Evolutionary conservation across 2,888 invertebrate species (phyloP).

Genomic region (Geotrupes spiniger): DNA sequence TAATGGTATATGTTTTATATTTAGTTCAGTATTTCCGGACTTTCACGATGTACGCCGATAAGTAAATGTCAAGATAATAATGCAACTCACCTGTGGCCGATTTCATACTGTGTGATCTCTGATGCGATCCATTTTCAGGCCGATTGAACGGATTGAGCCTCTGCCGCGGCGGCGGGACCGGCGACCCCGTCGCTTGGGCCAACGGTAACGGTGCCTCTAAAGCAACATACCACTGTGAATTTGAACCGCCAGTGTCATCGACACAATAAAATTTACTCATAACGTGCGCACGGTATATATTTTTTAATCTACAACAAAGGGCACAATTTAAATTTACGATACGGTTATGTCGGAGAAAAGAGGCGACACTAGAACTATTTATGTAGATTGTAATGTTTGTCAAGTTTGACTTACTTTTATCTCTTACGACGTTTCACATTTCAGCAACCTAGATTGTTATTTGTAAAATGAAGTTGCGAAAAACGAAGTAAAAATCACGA

Average conservation of each 20-base stretch:
- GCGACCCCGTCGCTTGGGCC: slow-evolving; percentile 55
- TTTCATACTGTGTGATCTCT: slow-evolving; percentile 55
- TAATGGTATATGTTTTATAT: too few relatives aligned
- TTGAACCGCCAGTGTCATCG: slow-evolving; percentile 2
- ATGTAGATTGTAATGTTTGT: too few relatives aligned
- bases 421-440: too few relatives aligned
- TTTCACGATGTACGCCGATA: too few relatives aligned
- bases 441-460: too few relatives aligned
- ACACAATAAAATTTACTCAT: slow-evolving; percentile 17
- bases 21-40: too few relatives aligned
- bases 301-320: slow-evolving; percentile 2
- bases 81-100: slow-evolving; percentile 49
- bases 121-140: slow-evolving; percentile 49
- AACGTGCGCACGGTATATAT: slow-evolving; percentile 7
- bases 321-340: too few relatives aligned
- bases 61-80: not conserved
- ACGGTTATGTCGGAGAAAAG: too few relatives aligned
- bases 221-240: slow-evolving; percentile 37
- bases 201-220: slow-evolving; percentile 44
- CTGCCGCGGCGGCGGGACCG: slow-evolving; percentile 74
- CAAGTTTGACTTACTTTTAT: too few relatives aligned
- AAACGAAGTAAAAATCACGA: too few relatives aligned
- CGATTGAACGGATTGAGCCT: slow-evolving; percentile 82
- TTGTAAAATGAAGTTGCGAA: too few relatives aligned
- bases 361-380: too few relatives aligned